Base-by-base conservation (phyloP, 2,888 invertebrate genomes). In the Steinernema carpocapsae region DNA sequence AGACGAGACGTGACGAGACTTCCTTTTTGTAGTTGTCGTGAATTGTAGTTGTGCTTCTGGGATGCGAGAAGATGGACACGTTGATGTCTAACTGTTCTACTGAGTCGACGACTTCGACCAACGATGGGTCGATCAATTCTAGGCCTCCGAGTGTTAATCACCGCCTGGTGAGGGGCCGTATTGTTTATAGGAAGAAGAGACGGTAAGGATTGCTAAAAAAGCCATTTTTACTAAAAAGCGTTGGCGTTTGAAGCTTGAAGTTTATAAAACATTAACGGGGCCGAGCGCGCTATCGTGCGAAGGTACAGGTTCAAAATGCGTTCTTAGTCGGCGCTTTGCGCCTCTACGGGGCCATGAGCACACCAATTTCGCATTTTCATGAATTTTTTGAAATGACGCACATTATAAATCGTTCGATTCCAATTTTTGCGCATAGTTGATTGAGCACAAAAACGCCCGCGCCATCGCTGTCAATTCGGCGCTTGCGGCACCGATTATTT, bases 161-260 rank as follows among this genome's bases (percentile, higher is more conserved):
- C 22, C 77, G 83, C 46, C 80, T 85, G 17, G 82, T 85, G 10
- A 81, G 85, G 12, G 85, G 85, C 6, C 72, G 85, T 14, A 78
- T 81, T 42, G 85, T 85, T n/a, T 85, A 84, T 73, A 74, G 76
- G 29, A 83, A 81, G 26, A 78, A 83, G 51, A 83, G 83, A 74
- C 80, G 84, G 82, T 81, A 76, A 76, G 77, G 71, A 48, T 48
- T 48, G 6, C 4, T 19, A 17, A 4, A 48, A 48, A 48, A 43
- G 7, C 7, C 10, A 43, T 43, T 43, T 43, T 43, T 43, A 14
- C 14, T 43, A 43, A n/a, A n/a, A n/a, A n/a, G n/a, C n/a, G n/a
- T n/a, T n/a, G n/a, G n/a, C n/a, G n/a, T 43, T 43, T 43, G 43
- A 14, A 12, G 7, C 14, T 43, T 43, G 10, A 14, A 7, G 43